Evolutionary conservation across 2,888 invertebrate species (phyloP).

Genomic region (Ormyrus labotus): DNA sequence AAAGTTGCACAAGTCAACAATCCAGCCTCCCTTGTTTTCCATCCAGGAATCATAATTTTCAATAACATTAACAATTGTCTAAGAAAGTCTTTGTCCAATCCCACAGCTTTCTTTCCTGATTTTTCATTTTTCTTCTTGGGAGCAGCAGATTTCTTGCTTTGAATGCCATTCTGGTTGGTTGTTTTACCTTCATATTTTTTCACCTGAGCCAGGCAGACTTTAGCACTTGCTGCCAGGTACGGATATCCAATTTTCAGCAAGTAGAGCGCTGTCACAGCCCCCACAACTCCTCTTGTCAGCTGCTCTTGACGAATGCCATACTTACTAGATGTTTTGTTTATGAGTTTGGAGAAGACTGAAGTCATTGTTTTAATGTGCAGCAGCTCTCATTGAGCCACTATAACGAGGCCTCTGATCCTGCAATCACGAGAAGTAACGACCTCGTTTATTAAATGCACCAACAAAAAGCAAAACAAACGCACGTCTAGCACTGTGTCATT

Average conservation of each 20-base stretch:
- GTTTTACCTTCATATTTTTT: constrained; percentile 10
- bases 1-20: constrained; percentile 90
- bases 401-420: constrained; percentile 4
- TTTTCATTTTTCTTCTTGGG: neutral
- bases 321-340: constrained; percentile 79
- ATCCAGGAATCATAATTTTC: constrained; percentile 91
- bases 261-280: constrained; percentile 79
- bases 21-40: constrained; percentile 86
- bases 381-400: constrained; percentile 29
- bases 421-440: neutral
- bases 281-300: constrained; percentile 80
- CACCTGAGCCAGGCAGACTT: constrained; percentile 53
- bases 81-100: constrained; percentile 86
- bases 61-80: constrained; percentile 87
- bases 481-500: neutral
- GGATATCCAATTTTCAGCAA: constrained; percentile 82
- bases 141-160: neutral
- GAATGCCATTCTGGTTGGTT: neutral
- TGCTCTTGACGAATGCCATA: constrained; percentile 79
- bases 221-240: constrained; percentile 76
- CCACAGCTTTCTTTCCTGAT: constrained; percentile 73
- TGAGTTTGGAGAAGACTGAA: constrained; percentile 81
- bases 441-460: neutral
- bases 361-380: constrained; percentile 74
- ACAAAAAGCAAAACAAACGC: neutral